Conservation (phyloP, 2,797 vertebrate species). For the Sphenodon punctatus region DNA sequence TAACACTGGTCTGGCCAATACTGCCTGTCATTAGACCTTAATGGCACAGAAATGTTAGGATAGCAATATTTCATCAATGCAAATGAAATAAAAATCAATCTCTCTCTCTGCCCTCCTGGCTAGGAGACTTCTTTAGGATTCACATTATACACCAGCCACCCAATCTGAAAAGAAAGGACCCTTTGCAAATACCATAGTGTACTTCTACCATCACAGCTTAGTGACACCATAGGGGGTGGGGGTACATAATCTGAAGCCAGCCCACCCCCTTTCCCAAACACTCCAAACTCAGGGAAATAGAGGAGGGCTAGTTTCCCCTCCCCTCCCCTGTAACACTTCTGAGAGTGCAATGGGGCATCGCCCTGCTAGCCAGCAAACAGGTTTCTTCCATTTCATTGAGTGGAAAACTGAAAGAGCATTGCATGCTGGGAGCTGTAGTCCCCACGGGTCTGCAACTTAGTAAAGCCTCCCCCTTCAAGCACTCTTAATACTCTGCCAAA, state of each 20-base stretch:
- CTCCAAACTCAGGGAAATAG: background rate
- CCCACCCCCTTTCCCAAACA: background rate
- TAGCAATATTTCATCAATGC: background rate
- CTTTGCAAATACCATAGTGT: constrained; percentile 10
- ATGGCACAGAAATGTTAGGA: constrained; percentile 45
- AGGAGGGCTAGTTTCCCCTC: background rate
- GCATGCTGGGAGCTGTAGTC: no score
- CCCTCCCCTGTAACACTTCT: background rate
- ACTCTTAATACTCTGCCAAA: background rate
- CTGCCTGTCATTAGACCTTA: constrained; percentile 53
- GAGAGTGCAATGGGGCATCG: no score
- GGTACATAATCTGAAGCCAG: background rate
- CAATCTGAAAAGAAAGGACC: constrained; percentile 60
- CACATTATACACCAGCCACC: constrained; percentile 41
- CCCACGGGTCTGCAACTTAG: no score
- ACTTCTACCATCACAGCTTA: constrained; percentile 23
- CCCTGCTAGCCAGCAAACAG: no score
- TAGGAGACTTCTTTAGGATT: constrained; percentile 47
- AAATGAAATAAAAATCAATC: constrained; percentile 23
- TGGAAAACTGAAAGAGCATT: no score
- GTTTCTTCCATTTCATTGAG: no score
- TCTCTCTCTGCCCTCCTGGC: constrained; percentile 6
- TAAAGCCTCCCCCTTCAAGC: background rate
- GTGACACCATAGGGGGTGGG: fast-evolving
- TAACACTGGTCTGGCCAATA: constrained; percentile 62